Evolutionary conservation across 1,140 invertebrate genomes (phyloP).

Genomic region (Rhizoglyphus robini): DNA sequence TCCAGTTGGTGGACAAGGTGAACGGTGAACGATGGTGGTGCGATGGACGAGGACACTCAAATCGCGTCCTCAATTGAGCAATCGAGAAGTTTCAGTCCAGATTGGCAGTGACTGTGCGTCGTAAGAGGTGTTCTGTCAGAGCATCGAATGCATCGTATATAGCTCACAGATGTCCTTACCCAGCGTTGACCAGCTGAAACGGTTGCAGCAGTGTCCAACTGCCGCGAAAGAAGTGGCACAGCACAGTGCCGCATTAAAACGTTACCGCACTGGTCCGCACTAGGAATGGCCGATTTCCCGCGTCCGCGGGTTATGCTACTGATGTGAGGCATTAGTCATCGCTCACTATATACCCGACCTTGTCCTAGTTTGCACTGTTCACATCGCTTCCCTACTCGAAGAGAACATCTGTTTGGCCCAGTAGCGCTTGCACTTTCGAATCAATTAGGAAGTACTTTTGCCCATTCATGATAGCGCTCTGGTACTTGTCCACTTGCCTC

Average conservation of each 20-base stretch:
- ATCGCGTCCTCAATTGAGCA: slow-evolving; percentile 6
- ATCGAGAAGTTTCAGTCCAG: not conserved
- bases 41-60: not conserved
- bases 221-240: not conserved
- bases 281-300: slow-evolving; percentile 3
- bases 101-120: too few relatives aligned
- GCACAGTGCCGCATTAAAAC: too few relatives aligned
- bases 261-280: too few relatives aligned
- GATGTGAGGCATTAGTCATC: not conserved
- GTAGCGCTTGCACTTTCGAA: too few relatives aligned
- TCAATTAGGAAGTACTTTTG: too few relatives aligned
- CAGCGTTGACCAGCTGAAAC: too few relatives aligned
- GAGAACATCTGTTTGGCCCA: too few relatives aligned
- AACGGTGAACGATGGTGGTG: not conserved
- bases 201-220: too few relatives aligned
- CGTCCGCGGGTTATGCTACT: not conserved
- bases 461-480: too few relatives aligned
- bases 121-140: not conserved
- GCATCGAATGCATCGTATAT: not conserved
- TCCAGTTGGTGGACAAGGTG: not conserved
- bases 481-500: too few relatives aligned
- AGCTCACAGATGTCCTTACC: not conserved
- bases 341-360: slow-evolving; percentile 2
- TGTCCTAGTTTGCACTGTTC: not conserved
- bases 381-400: too few relatives aligned